Conservation (phyloP, 2,113 vertebrate species). For the Dipodomys spectabilis region DNA sequence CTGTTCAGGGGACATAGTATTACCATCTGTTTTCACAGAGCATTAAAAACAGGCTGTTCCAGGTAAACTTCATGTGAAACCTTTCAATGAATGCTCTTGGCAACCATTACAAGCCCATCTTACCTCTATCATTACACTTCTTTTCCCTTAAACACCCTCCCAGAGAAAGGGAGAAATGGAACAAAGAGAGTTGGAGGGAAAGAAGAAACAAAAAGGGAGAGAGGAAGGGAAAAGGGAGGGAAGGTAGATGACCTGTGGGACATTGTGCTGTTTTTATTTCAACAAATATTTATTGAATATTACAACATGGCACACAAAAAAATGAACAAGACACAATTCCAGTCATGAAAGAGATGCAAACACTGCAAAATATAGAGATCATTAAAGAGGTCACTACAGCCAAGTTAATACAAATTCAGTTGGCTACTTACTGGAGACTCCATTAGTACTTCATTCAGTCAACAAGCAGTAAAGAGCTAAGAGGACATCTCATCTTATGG, state of each 20-base stretch:
- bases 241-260: neutral
- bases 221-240: fast-evolving
- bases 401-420: conserved; percentile 32
- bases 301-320: neutral
- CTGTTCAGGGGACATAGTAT: neutral
- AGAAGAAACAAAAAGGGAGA: neutral
- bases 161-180: neutral
- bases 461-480: conserved; percentile 15
- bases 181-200: neutral
- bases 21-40: neutral
- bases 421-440: conserved; percentile 11
- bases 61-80: conserved; percentile 17
- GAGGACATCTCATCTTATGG: conserved; percentile 13
- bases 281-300: conserved; percentile 9
- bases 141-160: no score
- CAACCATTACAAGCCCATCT: no score
- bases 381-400: conserved; percentile 3
- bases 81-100: neutral
- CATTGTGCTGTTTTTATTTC: neutral
- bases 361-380: conserved; percentile 20
- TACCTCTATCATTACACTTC: neutral
- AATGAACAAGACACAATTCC: neutral
- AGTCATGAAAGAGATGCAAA: neutral
- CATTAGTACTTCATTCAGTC: neutral
- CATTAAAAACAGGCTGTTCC: conserved; percentile 9